phyloP scores from a whole-genome alignment of 2,113 vertebrate species.

The Pipa parva region DNA sequence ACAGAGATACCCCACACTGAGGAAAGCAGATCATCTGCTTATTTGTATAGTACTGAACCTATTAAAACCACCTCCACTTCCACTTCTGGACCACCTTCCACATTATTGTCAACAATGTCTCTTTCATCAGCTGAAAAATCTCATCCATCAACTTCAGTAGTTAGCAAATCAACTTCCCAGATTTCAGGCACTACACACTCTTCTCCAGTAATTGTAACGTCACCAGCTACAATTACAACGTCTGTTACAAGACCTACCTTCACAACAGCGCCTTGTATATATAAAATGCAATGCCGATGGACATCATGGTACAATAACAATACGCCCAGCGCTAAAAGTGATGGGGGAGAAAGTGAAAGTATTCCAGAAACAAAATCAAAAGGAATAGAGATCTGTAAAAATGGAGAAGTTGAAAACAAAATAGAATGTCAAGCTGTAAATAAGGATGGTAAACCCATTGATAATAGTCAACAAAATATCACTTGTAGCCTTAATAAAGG shows the following conservation, averaged over 20 bases:
- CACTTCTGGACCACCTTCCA: too few relatives aligned
- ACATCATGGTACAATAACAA: constrained; percentile 25
- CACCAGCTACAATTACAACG: not conserved
- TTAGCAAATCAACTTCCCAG: too few relatives aligned
- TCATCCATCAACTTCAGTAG: not conserved
- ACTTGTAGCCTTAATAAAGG: constrained; percentile 11
- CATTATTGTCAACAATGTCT: too few relatives aligned
- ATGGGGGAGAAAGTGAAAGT: constrained; percentile 25
- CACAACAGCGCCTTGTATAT: constrained; percentile 2
- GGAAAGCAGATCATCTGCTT: too few relatives aligned
- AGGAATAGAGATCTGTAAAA: not conserved
- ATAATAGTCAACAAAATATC: not conserved
- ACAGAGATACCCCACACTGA: too few relatives aligned
- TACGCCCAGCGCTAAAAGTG: constrained; percentile 2
- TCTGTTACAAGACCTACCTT: too few relatives aligned
- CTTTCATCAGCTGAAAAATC: not conserved
- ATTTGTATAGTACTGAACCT: too few relatives aligned
- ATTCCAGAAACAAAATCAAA: not conserved
- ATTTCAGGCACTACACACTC: not conserved
- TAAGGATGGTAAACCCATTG: not conserved
- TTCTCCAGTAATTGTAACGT: not conserved
- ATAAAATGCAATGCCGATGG: constrained; percentile 23
- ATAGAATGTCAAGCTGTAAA: constrained; percentile 24
- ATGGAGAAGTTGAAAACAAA: constrained; percentile 8
- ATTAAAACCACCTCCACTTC: too few relatives aligned